Base-by-base conservation (phyloP, 2,797 vertebrate species). In the Catharus ustulatus region DNA sequence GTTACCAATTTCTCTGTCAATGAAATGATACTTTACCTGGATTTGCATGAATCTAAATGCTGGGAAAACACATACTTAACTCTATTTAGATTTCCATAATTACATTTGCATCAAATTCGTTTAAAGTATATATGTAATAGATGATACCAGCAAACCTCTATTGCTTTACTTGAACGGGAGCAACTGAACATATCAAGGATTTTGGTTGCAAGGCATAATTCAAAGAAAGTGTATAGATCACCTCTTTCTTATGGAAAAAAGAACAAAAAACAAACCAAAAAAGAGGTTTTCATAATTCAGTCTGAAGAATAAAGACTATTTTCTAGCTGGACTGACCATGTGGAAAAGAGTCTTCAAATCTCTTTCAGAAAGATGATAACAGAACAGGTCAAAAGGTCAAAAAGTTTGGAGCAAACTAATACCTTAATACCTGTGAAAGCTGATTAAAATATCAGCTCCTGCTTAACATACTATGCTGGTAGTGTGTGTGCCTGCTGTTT, bases 31-130 rank as follows among this genome's bases (percentile, higher is more conserved):
- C 30, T 61, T 94, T 78, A 48, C n/a, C 61, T 73, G 34, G 88
- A 84, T 94, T 94, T 93, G 54, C 76, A 94, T 84, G 86, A 83
- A 83, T 77, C 68, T 83, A 75, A 93, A 89, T 78, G 55, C 55
- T 51, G 14, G 5, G 58, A 66, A 74, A 90, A 94, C 75, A 66
- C 12, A 48, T 18, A 19, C 62, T 81, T 88, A 88, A 88, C 80
- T 90, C 24, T 67, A 43, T 77, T 86, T 85, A 68, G 45, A 61
- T 59, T 85, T 91, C 62, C 90, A 29, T 46, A 94, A 89, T 86
- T 76, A 52, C 19, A 87, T 79, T 90, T 84, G 34, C 87, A 94
- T 91, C 23, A 51, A 80, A 85, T 74, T 89, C 30, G 12, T 58
- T 91, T 89, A 74, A 85, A 82, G 90, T 23, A 52, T 2, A 3